Evolutionary conservation across 2,113 vertebrate species (phyloP).

Genomic region (Lanius collurio): DNA sequence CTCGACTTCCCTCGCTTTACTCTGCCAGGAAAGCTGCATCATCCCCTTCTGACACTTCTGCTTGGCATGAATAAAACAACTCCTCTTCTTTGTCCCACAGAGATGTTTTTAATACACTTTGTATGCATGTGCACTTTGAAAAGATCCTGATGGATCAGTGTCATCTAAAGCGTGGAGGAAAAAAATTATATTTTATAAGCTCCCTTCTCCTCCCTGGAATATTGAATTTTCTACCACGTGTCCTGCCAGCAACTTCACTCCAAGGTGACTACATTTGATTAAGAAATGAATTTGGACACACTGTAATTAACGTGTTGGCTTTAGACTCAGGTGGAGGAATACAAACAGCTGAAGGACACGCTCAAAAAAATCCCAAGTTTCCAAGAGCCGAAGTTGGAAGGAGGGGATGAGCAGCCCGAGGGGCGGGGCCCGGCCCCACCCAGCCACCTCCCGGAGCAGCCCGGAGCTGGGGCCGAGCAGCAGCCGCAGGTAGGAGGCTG

Average conservation of each 20-base stretch:
- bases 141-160: slow-evolving; percentile 28
- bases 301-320: slow-evolving; percentile 27
- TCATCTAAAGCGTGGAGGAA: slow-evolving; percentile 7
- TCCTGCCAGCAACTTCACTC: neutral
- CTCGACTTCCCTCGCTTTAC: neutral
- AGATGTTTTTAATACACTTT: slow-evolving; percentile 49
- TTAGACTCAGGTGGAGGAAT: slow-evolving; percentile 91
- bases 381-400: slow-evolving; percentile 47
- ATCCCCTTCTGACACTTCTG: slow-evolving; percentile 52
- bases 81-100: slow-evolving; percentile 31
- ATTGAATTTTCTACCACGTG: neutral
- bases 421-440: neutral
- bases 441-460: neutral
- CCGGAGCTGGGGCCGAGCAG: neutral
- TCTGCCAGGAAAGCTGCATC: slow-evolving; percentile 50
- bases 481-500: slow-evolving; percentile 44
- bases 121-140: slow-evolving; percentile 69
- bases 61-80: slow-evolving; percentile 64
- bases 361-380: slow-evolving; percentile 79
- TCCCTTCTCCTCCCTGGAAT: neutral
- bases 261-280: neutral
- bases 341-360: slow-evolving; percentile 87
- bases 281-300: neutral
- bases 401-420: neutral
- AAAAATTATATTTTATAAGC: neutral